Percentiles rank a stretch among this genome's conserved stretches.
phyloP scores from a whole-genome alignment of 2,888 invertebrate species.

The Parelbella ahira region DNA sequence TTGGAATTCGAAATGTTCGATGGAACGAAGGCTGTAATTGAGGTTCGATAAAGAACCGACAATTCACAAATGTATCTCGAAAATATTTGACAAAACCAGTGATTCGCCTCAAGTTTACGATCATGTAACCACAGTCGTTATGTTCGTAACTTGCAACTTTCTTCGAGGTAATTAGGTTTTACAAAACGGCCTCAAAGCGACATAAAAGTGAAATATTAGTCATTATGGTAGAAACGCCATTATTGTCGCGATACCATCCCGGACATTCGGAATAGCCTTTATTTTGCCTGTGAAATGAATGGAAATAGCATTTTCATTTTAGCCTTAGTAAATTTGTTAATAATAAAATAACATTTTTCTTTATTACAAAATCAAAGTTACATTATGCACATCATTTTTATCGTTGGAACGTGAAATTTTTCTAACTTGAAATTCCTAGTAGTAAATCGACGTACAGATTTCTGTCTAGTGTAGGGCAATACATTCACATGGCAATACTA shows the following conservation, averaged over 20 bases:
- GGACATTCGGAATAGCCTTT: slow-evolving; percentile 19
- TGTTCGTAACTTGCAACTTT: slow-evolving; percentile 39
- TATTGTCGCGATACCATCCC: slow-evolving; percentile 25
- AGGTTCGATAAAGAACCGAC: background rate
- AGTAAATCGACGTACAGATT: too few species aligned
- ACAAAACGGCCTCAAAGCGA: slow-evolving; percentile 24
- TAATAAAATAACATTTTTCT: too few species aligned
- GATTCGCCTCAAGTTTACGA: slow-evolving; percentile 49
- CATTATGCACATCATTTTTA: too few species aligned
- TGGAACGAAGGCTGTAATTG: background rate
- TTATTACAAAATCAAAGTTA: too few species aligned
- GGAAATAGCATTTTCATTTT: slow-evolving; percentile 15
- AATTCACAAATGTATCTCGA: background rate
- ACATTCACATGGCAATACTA: too few species aligned
- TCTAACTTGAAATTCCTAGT: too few species aligned
- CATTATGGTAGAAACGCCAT: slow-evolving; percentile 37
- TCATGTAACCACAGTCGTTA: slow-evolving; percentile 47
- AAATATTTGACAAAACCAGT: slow-evolving; percentile 38
- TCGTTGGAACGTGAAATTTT: too few species aligned
- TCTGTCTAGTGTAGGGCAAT: too few species aligned
- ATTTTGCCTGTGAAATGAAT: slow-evolving; percentile 18
- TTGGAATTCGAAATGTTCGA: too few species aligned
- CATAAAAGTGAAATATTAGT: slow-evolving; percentile 40
- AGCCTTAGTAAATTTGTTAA: background rate
- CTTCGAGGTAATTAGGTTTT: slow-evolving; percentile 48